Percentiles rank a stretch among this genome's conserved stretches.
phyloP scores from a whole-genome alignment of 2,888 invertebrate species.

The Pachymerium ferrugineum region DNA sequence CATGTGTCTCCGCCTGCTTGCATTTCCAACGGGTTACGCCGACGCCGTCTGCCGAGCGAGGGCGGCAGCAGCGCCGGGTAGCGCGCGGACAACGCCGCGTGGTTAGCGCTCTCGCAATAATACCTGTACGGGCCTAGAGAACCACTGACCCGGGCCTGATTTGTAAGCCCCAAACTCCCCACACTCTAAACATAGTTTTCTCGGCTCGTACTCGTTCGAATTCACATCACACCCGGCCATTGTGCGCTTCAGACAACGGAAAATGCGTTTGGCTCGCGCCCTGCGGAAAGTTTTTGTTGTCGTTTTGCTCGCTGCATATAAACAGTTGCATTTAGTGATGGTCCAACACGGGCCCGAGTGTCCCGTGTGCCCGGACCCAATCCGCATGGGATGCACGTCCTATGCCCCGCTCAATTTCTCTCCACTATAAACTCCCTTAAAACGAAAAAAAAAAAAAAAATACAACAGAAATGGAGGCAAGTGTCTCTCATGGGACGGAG shows the following conservation, averaged over 20 bases:
- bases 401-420: not conserved
- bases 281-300: not conserved
- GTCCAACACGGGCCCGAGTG: not conserved
- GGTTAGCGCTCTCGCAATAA: not conserved
- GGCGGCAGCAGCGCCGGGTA: conserved; percentile 1
- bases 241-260: not conserved
- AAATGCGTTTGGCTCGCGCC: not conserved
- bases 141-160: not conserved
- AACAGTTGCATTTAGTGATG: not conserved
- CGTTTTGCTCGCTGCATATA: not conserved
- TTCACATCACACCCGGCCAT: not conserved
- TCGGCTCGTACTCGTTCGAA: not conserved
- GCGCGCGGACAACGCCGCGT: not conserved
- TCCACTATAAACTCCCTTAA: not conserved
- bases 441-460: not conserved
- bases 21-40: not conserved
- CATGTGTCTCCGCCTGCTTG: not conserved
- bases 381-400: not conserved
- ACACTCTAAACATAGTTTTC: too few species aligned
- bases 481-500: not conserved
- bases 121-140: not conserved
- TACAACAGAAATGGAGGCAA: not conserved
- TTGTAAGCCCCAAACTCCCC: too few species aligned
- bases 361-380: not conserved
- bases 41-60: not conserved